A percentile compares a stretch with the other conserved stretches of the same genome.
Conservation (phyloP, 2,113 vertebrate species). For the Danionella cerebrum region DNA sequence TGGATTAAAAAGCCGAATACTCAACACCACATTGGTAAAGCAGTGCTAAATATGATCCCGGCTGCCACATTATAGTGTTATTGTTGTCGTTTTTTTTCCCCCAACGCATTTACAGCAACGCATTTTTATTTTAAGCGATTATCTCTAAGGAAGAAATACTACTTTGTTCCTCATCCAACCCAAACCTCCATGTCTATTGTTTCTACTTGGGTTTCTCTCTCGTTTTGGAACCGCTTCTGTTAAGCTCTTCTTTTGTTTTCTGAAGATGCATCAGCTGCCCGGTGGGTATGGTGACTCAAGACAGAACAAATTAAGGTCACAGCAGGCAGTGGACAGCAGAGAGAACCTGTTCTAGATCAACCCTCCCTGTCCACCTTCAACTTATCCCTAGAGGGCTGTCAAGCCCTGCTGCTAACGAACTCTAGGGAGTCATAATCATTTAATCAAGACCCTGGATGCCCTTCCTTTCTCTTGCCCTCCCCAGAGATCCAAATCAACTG, state of each 20-base stretch:
- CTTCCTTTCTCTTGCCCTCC: neutral
- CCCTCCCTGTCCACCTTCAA: constrained; percentile 12
- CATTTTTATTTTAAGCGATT: constrained; percentile 68
- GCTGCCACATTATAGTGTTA: neutral
- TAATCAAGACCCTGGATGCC: constrained; percentile 11
- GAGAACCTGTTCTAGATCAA: constrained; percentile 20
- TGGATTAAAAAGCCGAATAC: neutral
- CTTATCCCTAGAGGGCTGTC: neutral
- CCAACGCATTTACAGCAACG: constrained; percentile 51
- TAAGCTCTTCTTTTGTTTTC: constrained; percentile 47
- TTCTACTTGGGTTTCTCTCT: constrained; percentile 35
- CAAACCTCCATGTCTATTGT: constrained; percentile 30
- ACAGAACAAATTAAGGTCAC: constrained; percentile 70
- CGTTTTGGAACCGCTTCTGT: constrained; percentile 9
- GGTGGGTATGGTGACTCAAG: constrained; percentile 52
- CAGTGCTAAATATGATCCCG: neutral
- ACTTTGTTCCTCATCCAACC: constrained; percentile 45
- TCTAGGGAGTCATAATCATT: constrained; percentile 25
- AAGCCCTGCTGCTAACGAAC: neutral
- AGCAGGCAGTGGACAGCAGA: constrained; percentile 41
- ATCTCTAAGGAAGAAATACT: constrained; percentile 54
- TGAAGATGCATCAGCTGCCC: constrained; percentile 49
- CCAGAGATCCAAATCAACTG: constrained; percentile 17
- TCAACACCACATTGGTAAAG: neutral
- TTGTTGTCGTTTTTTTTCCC: constrained; percentile 43